These are phyloP conservation scores for Mythimna impura DNA, from an alignment of 2,888 invertebrate genomes.

Conservation along the genomic window DNA sequence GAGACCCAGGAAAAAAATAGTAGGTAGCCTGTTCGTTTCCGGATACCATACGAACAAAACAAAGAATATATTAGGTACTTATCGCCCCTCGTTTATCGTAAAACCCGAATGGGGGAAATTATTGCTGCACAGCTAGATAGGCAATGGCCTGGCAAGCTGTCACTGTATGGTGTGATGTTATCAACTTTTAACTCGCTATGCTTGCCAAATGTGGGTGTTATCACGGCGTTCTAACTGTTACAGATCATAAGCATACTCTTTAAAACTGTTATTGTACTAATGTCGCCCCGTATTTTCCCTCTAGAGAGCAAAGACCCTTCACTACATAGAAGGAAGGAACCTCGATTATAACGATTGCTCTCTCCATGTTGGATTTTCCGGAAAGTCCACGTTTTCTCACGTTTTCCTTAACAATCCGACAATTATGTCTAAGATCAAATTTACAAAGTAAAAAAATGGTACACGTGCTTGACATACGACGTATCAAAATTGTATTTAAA, in stretches of 20 bases:
- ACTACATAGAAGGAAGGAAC: neutral
- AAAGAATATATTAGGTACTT: constrained; percentile 56
- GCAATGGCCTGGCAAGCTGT: constrained; percentile 57
- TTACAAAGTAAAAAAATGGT: constrained; percentile 7
- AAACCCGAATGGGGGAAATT: constrained; percentile 51
- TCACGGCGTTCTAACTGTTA: constrained; percentile 33
- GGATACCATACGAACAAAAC: constrained; percentile 51
- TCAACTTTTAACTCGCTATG: constrained; percentile 48
- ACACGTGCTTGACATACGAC: constrained; percentile 8
- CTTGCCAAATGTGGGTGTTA: constrained; percentile 53
- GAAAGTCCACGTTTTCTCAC: constrained; percentile 1
- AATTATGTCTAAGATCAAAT: constrained; percentile 1
- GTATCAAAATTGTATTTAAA: constrained; percentile 46
- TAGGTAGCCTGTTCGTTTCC: constrained; percentile 32
- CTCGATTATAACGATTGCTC: neutral
- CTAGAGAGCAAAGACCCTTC: fast-evolving
- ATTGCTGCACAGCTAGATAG: constrained; percentile 51
- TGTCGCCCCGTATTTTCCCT: neutral
- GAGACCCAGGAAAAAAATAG: constrained; percentile 18
- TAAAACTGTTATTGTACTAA: neutral
- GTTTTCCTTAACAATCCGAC: neutral
- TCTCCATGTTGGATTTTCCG: neutral
- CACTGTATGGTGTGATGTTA: constrained; percentile 47
- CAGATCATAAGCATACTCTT: constrained; percentile 36
- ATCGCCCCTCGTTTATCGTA: constrained; percentile 50